These are phyloP conservation scores for Papilio machaon DNA, from an alignment of 1,140 invertebrate species.

Conservation along the genomic window DNA sequence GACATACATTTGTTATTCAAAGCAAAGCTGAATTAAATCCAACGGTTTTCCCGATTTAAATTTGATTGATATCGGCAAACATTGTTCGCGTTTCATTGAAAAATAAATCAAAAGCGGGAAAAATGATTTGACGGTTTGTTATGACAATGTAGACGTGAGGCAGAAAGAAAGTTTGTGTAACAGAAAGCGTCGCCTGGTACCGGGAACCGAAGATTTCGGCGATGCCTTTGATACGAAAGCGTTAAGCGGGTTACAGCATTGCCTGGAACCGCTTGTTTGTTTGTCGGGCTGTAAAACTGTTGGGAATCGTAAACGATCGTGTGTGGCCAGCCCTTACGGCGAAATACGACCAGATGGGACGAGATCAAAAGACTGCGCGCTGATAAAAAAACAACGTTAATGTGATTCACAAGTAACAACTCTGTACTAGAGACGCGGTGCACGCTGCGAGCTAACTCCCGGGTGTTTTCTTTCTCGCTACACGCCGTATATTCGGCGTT, in stretches of 20 bases:
- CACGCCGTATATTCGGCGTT: conserved; percentile 64
- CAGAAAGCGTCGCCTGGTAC: conserved; percentile 37
- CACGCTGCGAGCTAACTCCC: conserved; percentile 4
- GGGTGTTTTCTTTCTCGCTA: conserved; percentile 65
- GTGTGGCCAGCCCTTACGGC: conserved; percentile 80
- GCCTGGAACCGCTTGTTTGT: conserved; percentile 78
- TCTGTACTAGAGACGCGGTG: conserved; percentile 58
- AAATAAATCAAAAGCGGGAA: conserved; percentile 32
- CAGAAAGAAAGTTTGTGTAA: conserved; percentile 21
- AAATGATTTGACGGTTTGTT: conserved; percentile 25
- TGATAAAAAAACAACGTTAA: conserved; percentile 73
- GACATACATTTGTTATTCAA: neutral
- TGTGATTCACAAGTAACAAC: conserved; percentile 74
- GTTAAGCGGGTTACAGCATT: conserved; percentile 63
- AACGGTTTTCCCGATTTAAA: neutral
- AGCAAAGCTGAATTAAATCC: neutral
- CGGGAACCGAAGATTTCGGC: conserved; percentile 64
- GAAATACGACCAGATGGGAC: conserved; percentile 75
- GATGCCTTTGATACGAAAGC: conserved; percentile 71
- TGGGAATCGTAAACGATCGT: conserved; percentile 77
- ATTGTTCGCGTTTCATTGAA: conserved; percentile 17
- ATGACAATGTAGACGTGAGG: conserved; percentile 19
- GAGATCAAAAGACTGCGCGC: conserved; percentile 74
- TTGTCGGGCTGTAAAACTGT: conserved; percentile 77
- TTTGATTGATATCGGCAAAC: conserved; percentile 17